Percentiles rank a stretch among this genome's conserved stretches.
These are phyloP conservation scores for Xenopus laevis DNA, from an alignment of 2,113 vertebrate genomes.

Conservation along the genomic window DNA sequence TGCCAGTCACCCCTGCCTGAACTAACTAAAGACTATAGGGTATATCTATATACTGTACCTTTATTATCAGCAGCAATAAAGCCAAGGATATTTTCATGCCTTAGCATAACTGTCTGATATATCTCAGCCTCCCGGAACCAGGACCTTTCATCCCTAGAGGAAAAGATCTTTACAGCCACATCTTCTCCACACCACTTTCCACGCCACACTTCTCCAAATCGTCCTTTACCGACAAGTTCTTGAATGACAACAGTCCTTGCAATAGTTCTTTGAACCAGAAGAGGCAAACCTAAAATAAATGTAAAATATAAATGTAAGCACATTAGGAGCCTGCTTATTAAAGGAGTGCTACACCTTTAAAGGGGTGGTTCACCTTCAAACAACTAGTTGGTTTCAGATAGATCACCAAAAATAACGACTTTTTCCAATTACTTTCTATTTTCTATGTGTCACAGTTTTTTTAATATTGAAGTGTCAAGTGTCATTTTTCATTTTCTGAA, in stretches of 20 bases:
- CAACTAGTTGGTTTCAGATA: too few species aligned
- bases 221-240: conserved; percentile 89
- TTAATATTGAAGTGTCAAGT: too few species aligned
- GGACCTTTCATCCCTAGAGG: conserved; percentile 89
- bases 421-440: too few species aligned
- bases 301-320: background rate
- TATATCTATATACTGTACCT: conserved; percentile 61
- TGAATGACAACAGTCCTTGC: conserved; percentile 94
- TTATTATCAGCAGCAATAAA: conserved; percentile 98
- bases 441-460: too few species aligned
- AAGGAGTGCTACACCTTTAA: too few species aligned
- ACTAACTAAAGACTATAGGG: too few species aligned
- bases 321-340: too few species aligned
- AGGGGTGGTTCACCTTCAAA: too few species aligned
- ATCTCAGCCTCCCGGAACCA: conserved; percentile 98
- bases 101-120: conserved; percentile 93
- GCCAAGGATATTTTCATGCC: conserved; percentile 94
- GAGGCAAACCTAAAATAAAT: conserved; percentile 74
- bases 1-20: too few species aligned
- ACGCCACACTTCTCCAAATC: conserved; percentile 92
- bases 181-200: conserved; percentile 96
- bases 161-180: conserved; percentile 97
- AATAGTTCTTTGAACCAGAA: conserved; percentile 92
- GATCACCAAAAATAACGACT: too few species aligned
- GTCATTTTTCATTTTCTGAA: too few species aligned